Conservation (phyloP, 2,888 invertebrate genomes). For the Deilephila elpenor region DNA sequence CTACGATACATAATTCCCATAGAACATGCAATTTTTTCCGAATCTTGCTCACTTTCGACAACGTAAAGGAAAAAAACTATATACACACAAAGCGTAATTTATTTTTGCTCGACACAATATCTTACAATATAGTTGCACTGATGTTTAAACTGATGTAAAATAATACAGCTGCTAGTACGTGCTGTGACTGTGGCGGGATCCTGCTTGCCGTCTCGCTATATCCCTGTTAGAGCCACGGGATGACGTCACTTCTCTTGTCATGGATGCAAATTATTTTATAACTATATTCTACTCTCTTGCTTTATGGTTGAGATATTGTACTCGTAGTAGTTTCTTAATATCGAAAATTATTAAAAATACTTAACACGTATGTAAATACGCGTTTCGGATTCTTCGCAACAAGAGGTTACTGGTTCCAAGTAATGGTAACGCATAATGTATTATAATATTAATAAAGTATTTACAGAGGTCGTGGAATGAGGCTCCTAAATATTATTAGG, state of each 20-base stretch:
- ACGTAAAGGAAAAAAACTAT: background rate
- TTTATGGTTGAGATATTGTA: background rate
- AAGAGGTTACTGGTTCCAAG: no score
- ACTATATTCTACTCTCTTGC: conserved; percentile 36
- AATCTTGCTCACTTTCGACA: no score
- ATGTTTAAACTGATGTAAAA: conserved; percentile 52
- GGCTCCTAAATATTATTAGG: no score
- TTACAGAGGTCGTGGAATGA: no score
- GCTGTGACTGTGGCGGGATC: conserved; percentile 47
- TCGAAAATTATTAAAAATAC: background rate
- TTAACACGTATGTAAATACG: background rate
- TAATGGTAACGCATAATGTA: no score
- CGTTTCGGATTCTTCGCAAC: no score
- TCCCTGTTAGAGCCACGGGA: conserved; percentile 42
- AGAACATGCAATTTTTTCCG: no score
- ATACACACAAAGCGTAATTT: background rate
- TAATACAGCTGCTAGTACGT: conserved; percentile 60
- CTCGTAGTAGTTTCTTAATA: background rate
- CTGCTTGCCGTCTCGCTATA: conserved; percentile 35
- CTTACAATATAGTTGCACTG: conserved; percentile 41
- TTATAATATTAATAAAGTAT: no score
- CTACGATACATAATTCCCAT: no score
- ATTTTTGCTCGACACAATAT: background rate
- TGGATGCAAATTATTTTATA: conserved; percentile 45
- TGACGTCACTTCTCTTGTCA: conserved; percentile 41